Base-by-base conservation (phyloP, 2,888 invertebrate genomes). In the Spatulosminthurus flaviceps region DNA sequence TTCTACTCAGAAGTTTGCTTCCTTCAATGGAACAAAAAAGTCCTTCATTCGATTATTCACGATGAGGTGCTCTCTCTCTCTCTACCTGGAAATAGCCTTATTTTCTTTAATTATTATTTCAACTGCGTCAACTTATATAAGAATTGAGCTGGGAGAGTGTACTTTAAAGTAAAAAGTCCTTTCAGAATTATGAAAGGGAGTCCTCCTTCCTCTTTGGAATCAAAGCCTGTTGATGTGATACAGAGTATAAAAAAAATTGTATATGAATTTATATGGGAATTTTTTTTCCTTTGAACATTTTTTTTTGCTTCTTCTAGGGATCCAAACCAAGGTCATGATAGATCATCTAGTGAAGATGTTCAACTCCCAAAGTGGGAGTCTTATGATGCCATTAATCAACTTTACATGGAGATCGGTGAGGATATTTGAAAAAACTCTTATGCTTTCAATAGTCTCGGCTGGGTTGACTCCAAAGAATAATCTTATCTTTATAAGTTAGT, bases 331-430 rank as follows among this genome's bases (percentile, higher is more conserved):
- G 89, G 88, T 77, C 83, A 83, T 82, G 83, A 84, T 80, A 74
- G 70, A 81, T 83, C 85, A 79, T 84, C 85, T 51, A 79, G 82
- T 78, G 84, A 83, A 81, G 85, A 85, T 81, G 81, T 84, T 82
- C 83, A 83, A 78, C 82, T 82, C 79, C 84, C 85, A 61, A 94
- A 93, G 87, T 95, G 95, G 95, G 95, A 95, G 88, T 93, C 94
- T 29, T 95, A 95, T 88, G 95, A 95, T 88, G 92, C 94, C 83
- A 94, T 95, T 88, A 95, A 95, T 89, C 95, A 95, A 88, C 92
- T 94, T 79, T 95, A 95, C 88, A 90, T 95, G 88, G 95, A 89
- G 86, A 88, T 89, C 13, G 88, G 89, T 85, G 92, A 89, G 89
- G 67, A 67, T 67, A 21, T 22, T 22, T 42, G 7, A 51, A 51